These are phyloP conservation scores for Drosophila lutescens DNA, from an alignment of 2,888 invertebrate species.

Conservation along the genomic window DNA sequence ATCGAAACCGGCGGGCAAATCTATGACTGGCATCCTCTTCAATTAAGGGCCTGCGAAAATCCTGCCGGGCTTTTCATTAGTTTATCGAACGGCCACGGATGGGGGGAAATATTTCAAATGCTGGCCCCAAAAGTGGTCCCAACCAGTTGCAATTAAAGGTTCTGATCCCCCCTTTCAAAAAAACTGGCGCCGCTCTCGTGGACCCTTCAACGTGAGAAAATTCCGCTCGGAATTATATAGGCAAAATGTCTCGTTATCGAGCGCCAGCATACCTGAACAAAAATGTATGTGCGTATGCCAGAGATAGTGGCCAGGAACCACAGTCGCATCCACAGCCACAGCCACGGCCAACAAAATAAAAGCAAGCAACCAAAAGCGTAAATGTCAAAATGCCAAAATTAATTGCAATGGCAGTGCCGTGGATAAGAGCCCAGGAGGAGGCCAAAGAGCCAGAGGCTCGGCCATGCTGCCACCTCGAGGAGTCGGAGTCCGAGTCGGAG, in stretches of 20 bases:
- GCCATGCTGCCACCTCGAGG: conserved; percentile 41
- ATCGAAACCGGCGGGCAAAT: conserved; percentile 41
- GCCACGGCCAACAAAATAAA: conserved; percentile 21
- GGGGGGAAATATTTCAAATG: conserved; percentile 66
- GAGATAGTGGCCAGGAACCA: conserved; percentile 57
- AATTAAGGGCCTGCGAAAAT: conserved; percentile 63
- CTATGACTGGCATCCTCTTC: conserved; percentile 59
- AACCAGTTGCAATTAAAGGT: conserved; percentile 64
- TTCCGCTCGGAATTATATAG: conserved; percentile 69
- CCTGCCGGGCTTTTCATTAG: conserved; percentile 71
- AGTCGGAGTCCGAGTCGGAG: conserved; percentile 9
- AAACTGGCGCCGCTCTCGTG: conserved; percentile 50
- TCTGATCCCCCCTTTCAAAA: not conserved
- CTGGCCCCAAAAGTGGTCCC: conserved; percentile 50
- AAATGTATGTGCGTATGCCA: conserved; percentile 74
- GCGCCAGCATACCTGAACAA: conserved; percentile 71
- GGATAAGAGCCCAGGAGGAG: conserved; percentile 61
- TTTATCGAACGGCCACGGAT: conserved; percentile 61
- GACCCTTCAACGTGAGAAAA: conserved; percentile 74
- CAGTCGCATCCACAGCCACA: conserved; percentile 10
- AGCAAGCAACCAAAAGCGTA: conserved; percentile 70
- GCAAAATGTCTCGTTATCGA: conserved; percentile 67
- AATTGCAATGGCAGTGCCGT: conserved; percentile 77
- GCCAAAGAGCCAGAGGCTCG: conserved; percentile 14
- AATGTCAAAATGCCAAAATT: conserved; percentile 80